These are phyloP conservation scores for Chaetorhynchus papuensis DNA, from an alignment of 2,113 vertebrate species.

Conservation along the genomic window DNA sequence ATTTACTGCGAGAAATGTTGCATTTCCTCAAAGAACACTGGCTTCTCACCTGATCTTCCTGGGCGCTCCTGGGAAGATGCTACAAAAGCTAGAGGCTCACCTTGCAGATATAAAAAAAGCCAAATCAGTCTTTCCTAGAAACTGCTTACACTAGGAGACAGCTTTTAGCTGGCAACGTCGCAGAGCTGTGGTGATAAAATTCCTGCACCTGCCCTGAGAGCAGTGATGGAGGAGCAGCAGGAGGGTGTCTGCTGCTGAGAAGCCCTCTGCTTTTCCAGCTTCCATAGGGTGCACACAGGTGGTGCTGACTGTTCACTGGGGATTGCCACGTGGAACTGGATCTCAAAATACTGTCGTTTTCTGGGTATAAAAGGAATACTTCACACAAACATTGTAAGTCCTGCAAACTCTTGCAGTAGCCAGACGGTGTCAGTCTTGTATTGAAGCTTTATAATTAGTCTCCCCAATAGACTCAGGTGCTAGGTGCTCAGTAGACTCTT, in stretches of 20 bases:
- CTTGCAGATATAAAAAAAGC: not conserved
- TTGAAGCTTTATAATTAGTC: not conserved
- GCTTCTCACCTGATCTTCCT: not conserved
- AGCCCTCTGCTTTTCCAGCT: not conserved
- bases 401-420: not conserved
- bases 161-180: not conserved
- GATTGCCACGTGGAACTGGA: not conserved
- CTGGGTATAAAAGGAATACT: fast-evolving
- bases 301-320: not conserved
- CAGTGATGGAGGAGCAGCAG: not conserved
- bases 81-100: not conserved
- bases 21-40: not conserved
- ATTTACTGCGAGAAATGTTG: not conserved
- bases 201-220: not conserved
- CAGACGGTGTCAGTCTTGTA: conserved; percentile 62
- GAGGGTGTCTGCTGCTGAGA: not conserved
- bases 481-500: not conserved
- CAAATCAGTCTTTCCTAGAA: not conserved
- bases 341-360: not conserved
- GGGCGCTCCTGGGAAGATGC: not conserved
- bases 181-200: not conserved
- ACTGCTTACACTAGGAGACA: not conserved
- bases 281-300: not conserved
- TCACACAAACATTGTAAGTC: not conserved
- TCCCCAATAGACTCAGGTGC: not conserved